Evolutionary conservation across 1,140 invertebrate genomes (phyloP), one percentile per base, ranked within the genome.

Genomic region (Temnothorax longispinosus): DNA sequence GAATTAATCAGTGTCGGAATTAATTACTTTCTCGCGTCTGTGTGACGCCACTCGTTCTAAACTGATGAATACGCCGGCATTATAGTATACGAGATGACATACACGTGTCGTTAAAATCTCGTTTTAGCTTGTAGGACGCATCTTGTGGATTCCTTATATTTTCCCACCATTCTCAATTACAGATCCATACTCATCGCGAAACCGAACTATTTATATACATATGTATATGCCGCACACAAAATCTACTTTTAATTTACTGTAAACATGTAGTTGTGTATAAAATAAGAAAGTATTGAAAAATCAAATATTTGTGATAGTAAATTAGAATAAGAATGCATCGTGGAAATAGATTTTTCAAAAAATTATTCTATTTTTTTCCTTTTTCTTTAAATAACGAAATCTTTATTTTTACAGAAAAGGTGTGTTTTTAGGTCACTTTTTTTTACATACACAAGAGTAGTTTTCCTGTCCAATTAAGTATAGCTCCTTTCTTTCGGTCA

Each of bases 1-100:
- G 80, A 77, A 92, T 93, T 91, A 91, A 93, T 93, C 88, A 89
- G 69, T 82, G 80, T 85, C 82, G 80, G 38, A 91, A 93, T 92
- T 93, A 89, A 92, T 92, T 92, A 88, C 35, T 76, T 74, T 54
- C 86, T 56, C 47, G 72, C 47, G 32, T 50, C 27, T 27, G 50
- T 69, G 58, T 65, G 71, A 65, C 35, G 35, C 62, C 18, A 47
- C 81, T 89, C 18, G 69, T 88, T 87, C 54, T 13, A 21, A 64
- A 8, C 8, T 92, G 91, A 93, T 91, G 35, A 72, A 92, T 92
- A 86, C 38, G 2, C 8, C 21, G 44, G 60, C 81, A 90, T 92
- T 89, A 85, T 89, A 85, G 56, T 92, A 50, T 41, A 50, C 27
- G 27, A 56, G 13, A 77, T 85, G 56, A 52, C 54, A 85, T 69